Conservation (phyloP, 2,888 invertebrate genomes). For the Hypena proboscidalis region DNA sequence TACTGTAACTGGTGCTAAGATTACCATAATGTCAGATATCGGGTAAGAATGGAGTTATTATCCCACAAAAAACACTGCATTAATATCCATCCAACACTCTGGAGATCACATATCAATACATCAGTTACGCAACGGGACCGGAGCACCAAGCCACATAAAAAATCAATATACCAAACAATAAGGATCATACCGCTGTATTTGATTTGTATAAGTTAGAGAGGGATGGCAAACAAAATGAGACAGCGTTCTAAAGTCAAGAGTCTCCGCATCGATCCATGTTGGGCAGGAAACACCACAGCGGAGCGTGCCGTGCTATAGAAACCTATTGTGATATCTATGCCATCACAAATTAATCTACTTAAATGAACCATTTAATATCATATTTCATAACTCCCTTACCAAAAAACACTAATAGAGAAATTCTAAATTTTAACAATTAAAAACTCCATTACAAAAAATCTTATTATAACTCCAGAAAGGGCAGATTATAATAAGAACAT, state of each 20-base stretch:
- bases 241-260: conserved; percentile 77
- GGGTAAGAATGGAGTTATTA: conserved; percentile 12
- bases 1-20: too few species aligned
- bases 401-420: conserved; percentile 25
- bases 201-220: conserved; percentile 66
- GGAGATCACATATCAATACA: conserved; percentile 35
- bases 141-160: conserved; percentile 63
- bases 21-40: too few species aligned
- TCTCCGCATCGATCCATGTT: conserved; percentile 78
- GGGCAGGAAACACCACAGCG: conserved; percentile 46
- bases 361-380: conserved; percentile 55
- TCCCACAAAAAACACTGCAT: conserved; percentile 27
- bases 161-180: conserved; percentile 81
- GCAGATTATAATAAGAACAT: conserved; percentile 68
- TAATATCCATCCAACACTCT: conserved; percentile 37
- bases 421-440: conserved; percentile 9
- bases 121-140: conserved; percentile 45
- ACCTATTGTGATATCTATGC: conserved; percentile 37
- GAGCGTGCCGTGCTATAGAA: conserved; percentile 37
- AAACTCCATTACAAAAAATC: conserved; percentile 21
- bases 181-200: conserved; percentile 68
- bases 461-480: conserved; percentile 44
- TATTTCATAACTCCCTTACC: conserved; percentile 56
- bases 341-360: conserved; percentile 49
- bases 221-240: conserved; percentile 69